Evolutionary conservation across 2,797 vertebrate species (phyloP).

Genomic region (Myiothlypis coronata): DNA sequence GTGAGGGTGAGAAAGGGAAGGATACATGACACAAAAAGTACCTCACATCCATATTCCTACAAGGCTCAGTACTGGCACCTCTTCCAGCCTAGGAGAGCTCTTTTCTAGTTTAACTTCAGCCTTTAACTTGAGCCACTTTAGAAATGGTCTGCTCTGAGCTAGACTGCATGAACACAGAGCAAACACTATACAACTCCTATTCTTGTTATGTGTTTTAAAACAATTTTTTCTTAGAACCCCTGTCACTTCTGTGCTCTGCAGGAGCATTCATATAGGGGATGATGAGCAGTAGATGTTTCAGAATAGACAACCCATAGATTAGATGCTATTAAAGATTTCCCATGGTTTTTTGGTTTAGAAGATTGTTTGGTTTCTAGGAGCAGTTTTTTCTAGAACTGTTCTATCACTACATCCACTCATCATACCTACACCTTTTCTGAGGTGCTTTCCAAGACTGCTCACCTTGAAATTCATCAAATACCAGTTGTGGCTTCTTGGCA

Average conservation of each 20-base stretch:
- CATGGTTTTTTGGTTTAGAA: not conserved
- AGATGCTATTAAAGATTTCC: not conserved
- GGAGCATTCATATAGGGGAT: not conserved
- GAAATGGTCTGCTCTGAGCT: not conserved
- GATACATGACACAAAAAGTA: rapidly evolving
- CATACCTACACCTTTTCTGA: not conserved
- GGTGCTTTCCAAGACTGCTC: not conserved
- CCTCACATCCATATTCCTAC: not conserved
- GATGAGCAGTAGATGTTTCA: not conserved
- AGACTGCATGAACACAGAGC: not conserved
- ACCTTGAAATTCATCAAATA: not conserved
- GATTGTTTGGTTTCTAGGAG: not conserved
- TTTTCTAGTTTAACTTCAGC: not conserved
- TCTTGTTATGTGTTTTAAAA: not conserved
- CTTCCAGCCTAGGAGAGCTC: not conserved
- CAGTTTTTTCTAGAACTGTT: not conserved
- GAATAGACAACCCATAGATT: not conserved
- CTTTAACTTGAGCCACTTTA: not conserved
- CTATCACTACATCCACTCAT: not conserved
- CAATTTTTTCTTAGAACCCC: not conserved
- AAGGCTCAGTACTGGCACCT: not conserved
- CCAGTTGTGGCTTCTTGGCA: not conserved
- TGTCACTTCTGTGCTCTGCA: not conserved
- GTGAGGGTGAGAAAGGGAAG: not conserved
- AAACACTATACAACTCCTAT: not conserved